Evolutionary conservation across 2,888 invertebrate species (phyloP).

Genomic region (Eupithecia abbreviata): DNA sequence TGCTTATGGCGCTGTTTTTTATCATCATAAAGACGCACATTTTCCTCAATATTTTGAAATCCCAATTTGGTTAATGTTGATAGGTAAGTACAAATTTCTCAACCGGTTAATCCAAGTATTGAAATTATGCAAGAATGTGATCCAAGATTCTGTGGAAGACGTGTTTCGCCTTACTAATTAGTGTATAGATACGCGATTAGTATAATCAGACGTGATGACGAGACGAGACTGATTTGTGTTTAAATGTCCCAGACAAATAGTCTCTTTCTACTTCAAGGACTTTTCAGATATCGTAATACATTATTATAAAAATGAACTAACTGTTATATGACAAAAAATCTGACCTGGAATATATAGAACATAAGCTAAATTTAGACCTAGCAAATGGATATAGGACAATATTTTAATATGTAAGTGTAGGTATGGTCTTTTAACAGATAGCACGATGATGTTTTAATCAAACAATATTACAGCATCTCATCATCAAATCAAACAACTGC

Average conservation of each 20-base stretch:
- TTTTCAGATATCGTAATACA: neutral
- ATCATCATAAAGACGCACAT: neutral
- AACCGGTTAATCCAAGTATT: slow-evolving; percentile 13
- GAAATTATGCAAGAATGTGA: slow-evolving; percentile 44
- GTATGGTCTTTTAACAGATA: neutral
- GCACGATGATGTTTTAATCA: slow-evolving; percentile 15
- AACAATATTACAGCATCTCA: slow-evolving; percentile 13
- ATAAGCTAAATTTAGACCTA: neutral
- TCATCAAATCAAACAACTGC: slow-evolving; percentile 18
- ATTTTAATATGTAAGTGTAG: slow-evolving; percentile 6
- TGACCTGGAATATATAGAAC: neutral
- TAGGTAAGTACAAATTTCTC: slow-evolving; percentile 13
- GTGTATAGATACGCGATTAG: slow-evolving; percentile 19
- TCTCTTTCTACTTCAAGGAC: slow-evolving; percentile 3
- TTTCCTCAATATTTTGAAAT: slow-evolving; percentile 7
- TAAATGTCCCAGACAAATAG: slow-evolving; percentile 8
- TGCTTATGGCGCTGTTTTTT: neutral
- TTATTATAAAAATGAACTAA: neutral
- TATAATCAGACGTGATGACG: slow-evolving; percentile 17
- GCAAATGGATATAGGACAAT: neutral
- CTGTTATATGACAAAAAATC: neutral
- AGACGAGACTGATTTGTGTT: slow-evolving; percentile 1
- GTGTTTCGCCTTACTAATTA: slow-evolving; percentile 48
- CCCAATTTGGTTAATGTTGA: neutral
- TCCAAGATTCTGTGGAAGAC: slow-evolving; percentile 43